Percentiles rank a stretch among this genome's conserved stretches.
phyloP scores from a whole-genome alignment of 2,797 vertebrate genomes.

The Alca torda region DNA sequence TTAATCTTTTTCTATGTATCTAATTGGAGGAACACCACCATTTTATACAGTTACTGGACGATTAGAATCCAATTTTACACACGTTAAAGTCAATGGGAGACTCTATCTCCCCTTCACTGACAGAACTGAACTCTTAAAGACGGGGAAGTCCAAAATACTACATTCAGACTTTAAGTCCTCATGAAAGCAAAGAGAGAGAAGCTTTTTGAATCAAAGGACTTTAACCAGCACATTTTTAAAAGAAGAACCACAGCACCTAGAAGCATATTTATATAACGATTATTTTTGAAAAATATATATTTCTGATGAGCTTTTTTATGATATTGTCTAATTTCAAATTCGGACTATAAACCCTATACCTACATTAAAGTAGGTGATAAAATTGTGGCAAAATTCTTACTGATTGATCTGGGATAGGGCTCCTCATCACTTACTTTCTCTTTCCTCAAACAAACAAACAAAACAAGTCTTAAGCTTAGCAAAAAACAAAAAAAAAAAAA shows the following conservation, averaged over 20 bases:
- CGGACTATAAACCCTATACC: not conserved
- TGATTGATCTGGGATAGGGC: not conserved
- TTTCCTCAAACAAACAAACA: not conserved
- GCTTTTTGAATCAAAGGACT: not conserved
- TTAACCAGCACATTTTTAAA: not conserved
- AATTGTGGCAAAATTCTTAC: not conserved
- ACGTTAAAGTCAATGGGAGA: not conserved
- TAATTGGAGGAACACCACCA: not conserved
- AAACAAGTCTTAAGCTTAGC: not conserved
- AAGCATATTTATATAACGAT: not conserved
- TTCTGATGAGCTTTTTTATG: not conserved
- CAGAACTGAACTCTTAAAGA: not conserved
- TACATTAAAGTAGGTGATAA: not conserved
- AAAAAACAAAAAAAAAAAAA: not conserved
- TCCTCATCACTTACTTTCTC: not conserved
- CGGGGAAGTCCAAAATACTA: not conserved
- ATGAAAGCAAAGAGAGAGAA: not conserved
- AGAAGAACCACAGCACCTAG: not conserved
- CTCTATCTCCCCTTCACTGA: not conserved
- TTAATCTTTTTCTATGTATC: not conserved
- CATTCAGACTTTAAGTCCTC: not conserved
- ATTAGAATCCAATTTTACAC: not conserved
- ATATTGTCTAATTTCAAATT: not conserved
- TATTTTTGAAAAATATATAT: not conserved
- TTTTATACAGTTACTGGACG: not conserved